phyloP scores from a whole-genome alignment of 2,113 vertebrate species.

The Pontoporia blainvillei region DNA sequence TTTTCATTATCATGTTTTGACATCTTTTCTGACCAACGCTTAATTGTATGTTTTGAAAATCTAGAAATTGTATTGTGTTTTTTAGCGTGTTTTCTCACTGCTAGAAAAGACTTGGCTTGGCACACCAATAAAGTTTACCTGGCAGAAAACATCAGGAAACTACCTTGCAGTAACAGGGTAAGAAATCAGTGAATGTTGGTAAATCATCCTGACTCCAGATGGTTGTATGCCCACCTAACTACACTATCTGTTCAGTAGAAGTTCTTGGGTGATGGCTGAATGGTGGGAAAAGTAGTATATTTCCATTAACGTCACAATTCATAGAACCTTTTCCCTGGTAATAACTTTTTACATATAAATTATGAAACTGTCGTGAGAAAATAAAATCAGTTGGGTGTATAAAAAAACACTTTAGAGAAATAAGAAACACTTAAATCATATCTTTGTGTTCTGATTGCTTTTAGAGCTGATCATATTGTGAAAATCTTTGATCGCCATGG shows the following conservation, averaged over 20 bases:
- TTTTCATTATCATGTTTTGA: conserved; percentile 9
- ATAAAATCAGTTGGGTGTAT: neutral
- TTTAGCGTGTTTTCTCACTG: conserved; percentile 91
- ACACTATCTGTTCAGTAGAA: neutral
- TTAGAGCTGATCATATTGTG: conserved; percentile 89
- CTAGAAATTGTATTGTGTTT: neutral
- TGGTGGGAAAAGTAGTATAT: neutral
- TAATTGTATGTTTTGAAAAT: conserved; percentile 17
- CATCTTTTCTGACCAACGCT: neutral
- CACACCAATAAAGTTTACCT: conserved; percentile 87
- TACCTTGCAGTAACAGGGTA: conserved; percentile 96
- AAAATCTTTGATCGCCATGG: conserved; percentile 99
- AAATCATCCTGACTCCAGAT: neutral
- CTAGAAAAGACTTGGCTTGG: conserved; percentile 88
- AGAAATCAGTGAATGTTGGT: conserved; percentile 72
- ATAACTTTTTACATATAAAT: conserved; percentile 32
- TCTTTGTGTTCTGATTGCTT: conserved; percentile 53
- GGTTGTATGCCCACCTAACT: neutral
- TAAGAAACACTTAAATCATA: neutral
- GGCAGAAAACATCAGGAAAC: conserved; percentile 95
- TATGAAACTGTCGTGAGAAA: neutral
- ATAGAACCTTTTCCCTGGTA: neutral
- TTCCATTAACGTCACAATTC: neutral
- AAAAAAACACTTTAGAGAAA: neutral
- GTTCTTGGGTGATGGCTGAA: neutral